Evolutionary conservation across 2,113 vertebrate genomes (phyloP).

Genomic region (Leucopsar rothschildi): DNA sequence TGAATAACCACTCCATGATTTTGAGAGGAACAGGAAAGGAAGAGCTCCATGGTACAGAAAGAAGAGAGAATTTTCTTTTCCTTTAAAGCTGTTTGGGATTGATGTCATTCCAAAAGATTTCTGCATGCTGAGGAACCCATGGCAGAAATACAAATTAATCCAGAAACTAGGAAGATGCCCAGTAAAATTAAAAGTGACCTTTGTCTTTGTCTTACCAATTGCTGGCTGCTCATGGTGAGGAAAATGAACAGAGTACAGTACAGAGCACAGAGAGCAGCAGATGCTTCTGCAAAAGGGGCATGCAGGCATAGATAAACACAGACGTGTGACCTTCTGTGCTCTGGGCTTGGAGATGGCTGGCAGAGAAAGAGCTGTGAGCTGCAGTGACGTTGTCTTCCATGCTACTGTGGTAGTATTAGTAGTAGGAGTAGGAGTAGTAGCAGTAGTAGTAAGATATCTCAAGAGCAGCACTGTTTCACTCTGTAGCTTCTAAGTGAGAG

Average conservation of each 20-base stretch:
- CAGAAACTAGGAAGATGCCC: background rate
- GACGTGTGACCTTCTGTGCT: background rate
- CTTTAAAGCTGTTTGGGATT: background rate
- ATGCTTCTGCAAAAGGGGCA: background rate
- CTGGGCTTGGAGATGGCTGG: background rate
- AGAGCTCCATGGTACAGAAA: background rate
- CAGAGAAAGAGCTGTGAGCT: background rate
- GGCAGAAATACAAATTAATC: background rate
- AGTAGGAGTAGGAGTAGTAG: background rate
- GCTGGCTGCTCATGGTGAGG: background rate
- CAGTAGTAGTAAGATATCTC: background rate
- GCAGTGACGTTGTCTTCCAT: background rate
- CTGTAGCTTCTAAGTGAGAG: background rate
- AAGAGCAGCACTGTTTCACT: background rate
- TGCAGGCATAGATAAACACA: background rate
- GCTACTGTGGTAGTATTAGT: background rate
- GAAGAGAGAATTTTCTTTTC: background rate
- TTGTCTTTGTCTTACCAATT: background rate
- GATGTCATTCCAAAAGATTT: background rate
- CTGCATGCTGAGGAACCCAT: background rate
- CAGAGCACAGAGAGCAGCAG: background rate
- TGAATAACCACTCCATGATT: background rate
- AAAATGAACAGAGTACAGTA: background rate
- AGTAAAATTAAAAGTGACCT: background rate
- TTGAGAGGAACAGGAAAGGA: background rate